Evolutionary conservation across 2,113 vertebrate genomes (phyloP), one percentile per base, ranked within the genome.

Genomic region (Trematocara macrostoma): DNA sequence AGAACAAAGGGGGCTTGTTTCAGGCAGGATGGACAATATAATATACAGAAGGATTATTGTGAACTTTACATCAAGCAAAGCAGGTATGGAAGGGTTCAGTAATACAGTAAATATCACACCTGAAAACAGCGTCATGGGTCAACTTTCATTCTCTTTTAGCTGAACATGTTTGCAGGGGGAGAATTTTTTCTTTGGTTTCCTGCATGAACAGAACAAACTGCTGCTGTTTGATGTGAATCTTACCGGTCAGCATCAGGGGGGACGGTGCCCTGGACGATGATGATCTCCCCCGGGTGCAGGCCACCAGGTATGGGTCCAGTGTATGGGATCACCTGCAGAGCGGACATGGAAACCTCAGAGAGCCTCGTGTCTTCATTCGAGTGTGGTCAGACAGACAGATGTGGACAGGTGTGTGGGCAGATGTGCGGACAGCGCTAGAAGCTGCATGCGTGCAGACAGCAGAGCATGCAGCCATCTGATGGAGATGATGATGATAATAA

Each of bases 201-300:
- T 1, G 0, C 42, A 11, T 18, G 26, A 74, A 74, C 20, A 26
- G 40, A 45, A 26, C n/a, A 26, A 74, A 29, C 40, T 45, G 40
- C 40, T 29, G 67, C 18, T 20, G 59, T 12, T 2, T 38, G 59
- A 64, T 5, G 0, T 64, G 16, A 64, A 7, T 11, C 35, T 87
- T 16, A 99, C 98, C 98, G 97, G 94, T 99, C 98, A 4, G 97
- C 95, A 84, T 98, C 96, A 55, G 95, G 91, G 55, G 94, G 97
- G 84, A 99, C 96, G 6, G 93, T 94, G 14, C 98, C 98, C 81
- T 96, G 96, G 52, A 99, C 95, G 51, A 98, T 95, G 84, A 99
- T 94, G 93, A 97, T 95, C 82, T 97, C 95, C 83, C 98, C 98
- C 16, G 97, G 97, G 87, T 95, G 95, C 93, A 99, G 87, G 40